Evolutionary conservation across 2,888 invertebrate genomes (phyloP).

Genomic region (Chalcosyrphus nemorum): DNA sequence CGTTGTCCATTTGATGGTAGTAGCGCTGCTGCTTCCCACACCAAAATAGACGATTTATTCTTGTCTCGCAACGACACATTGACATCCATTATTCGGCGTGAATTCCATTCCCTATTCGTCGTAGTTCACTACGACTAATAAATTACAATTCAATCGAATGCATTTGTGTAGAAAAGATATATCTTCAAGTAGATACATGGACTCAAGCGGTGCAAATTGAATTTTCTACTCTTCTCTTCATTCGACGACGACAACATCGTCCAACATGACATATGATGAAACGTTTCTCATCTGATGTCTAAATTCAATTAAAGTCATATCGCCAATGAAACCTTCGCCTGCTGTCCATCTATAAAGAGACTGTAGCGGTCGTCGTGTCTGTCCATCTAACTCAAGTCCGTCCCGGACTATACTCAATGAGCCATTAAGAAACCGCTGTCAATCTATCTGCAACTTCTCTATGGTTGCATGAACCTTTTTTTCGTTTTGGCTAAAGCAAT

Average conservation of each 20-base stretch:
- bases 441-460: constrained; percentile 19
- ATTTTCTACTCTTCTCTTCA: constrained; percentile 3
- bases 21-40: constrained; percentile 49
- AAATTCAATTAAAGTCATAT: constrained; percentile 75
- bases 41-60: constrained; percentile 51
- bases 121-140: constrained; percentile 13
- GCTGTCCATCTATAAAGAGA: neutral
- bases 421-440: constrained; percentile 68
- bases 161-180: neutral
- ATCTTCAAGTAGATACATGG: neutral
- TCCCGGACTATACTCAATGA: constrained; percentile 52
- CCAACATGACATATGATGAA: constrained; percentile 62
- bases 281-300: constrained; percentile 74
- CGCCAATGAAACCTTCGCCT: constrained; percentile 44
- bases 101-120: constrained; percentile 50
- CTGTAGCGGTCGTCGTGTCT: too few species aligned
- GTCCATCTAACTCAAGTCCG: constrained; percentile 44
- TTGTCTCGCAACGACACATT: constrained; percentile 51
- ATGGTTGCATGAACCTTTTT: constrained; percentile 53
- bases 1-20: constrained; percentile 17
- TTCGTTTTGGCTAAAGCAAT: constrained; percentile 59
- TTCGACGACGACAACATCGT: constrained; percentile 12
- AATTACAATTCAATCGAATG: constrained; percentile 55
- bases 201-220: constrained; percentile 49
- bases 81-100: constrained; percentile 53